A percentile compares a stretch with the other conserved stretches of the same genome.
Evolutionary conservation across 1,140 invertebrate genomes (phyloP).

Genomic region (Drosophila murphyi): DNA sequence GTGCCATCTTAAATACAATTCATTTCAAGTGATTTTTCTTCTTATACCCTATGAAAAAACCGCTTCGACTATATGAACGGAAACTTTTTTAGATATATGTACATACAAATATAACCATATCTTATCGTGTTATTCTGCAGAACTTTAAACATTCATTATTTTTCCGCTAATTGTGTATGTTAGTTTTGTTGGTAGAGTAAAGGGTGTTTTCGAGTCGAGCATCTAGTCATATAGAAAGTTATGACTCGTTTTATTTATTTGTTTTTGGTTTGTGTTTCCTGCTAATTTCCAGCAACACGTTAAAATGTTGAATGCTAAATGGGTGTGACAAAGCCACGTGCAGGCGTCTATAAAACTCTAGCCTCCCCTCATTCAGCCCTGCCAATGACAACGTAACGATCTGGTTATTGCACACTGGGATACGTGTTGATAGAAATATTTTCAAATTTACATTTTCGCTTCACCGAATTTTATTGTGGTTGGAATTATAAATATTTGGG

Average conservation of each 20-base stretch:
- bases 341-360: constrained; percentile 35
- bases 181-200: background rate
- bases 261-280: constrained; percentile 61
- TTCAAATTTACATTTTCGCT: background rate
- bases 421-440: background rate
- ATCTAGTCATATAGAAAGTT: too few species aligned
- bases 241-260: constrained; percentile 33
- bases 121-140: too few species aligned
- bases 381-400: constrained; percentile 16
- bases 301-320: constrained; percentile 57
- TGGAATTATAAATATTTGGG: background rate
- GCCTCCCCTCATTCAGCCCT: background rate
- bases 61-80: too few species aligned
- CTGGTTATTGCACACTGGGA: constrained; percentile 34
- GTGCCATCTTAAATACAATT: constrained; percentile 68
- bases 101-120: too few species aligned
- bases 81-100: too few species aligned
- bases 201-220: background rate
- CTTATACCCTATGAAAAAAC: background rate
- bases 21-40: constrained; percentile 48
- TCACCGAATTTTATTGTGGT: background rate
- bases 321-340: constrained; percentile 72
- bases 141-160: background rate
- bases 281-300: constrained; percentile 58
- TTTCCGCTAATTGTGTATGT: background rate